Base-by-base conservation (phyloP, 2,888 invertebrate genomes). In the Erebia aethiops region DNA sequence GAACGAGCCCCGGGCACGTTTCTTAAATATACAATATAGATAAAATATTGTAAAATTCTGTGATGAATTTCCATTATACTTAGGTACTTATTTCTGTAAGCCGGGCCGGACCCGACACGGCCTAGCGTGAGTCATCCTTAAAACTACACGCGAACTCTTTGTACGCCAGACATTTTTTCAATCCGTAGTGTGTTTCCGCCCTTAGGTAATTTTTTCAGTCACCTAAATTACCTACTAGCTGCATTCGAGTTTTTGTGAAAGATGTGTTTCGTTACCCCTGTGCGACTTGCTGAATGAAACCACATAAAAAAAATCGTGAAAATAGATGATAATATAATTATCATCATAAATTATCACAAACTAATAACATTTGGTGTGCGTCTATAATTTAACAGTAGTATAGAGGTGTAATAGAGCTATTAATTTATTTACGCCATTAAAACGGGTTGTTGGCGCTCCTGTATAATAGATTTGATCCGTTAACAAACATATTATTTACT, bases 391-490 rank as follows among this genome's bases (percentile, higher is more conserved):
- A 56, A 56, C 56, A 11, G 11, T 13, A 56, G 56, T 13, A 18
- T 21, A 21, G 18, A 18, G 46, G 43, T 26, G 35, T 73, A 70
- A 73, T 74, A 61, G 41, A 57, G 58, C 74, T 43, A 75, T 75
- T 75, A 71, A 75, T 73, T 70, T 71, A 71, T 69, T 74, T 64
- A 71, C 64, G 57, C 68, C 70, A 73, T 73, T 75, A 71, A 75
- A 69, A 71, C 61, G 64, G 71, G 67, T 60, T 66, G 69, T 69
- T 73, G 58, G 66, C 46, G 69, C 60, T 58, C 46, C 66, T 73
- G 71, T 69, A 71, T 73, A 71, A 73, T 73, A 71, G 58, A 73
- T 73, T 69, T 71, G 71, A 73, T 73, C 69, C 69, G 73, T 71
- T 73, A 73, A 71, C 71, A 49, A 71, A 73, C 73, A 67, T 73